phyloP scores from a whole-genome alignment of 2,888 invertebrate genomes.

The Tetranychus truncatus region DNA sequence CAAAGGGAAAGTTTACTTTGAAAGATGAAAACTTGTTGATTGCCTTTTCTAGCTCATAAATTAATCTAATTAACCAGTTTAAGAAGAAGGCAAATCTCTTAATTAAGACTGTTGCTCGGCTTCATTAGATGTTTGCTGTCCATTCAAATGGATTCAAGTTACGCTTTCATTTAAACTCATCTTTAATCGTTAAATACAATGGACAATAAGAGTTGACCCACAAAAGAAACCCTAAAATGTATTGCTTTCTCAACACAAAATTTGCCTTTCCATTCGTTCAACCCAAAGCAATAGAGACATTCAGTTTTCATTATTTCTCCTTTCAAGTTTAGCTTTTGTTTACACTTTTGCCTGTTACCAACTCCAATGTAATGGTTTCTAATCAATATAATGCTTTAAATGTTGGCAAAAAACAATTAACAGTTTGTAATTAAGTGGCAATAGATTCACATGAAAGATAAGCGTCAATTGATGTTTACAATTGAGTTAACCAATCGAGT shows the following conservation, averaged over 20 bases:
- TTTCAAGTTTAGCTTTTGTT: neutral
- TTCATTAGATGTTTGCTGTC: no score
- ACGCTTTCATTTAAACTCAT: neutral
- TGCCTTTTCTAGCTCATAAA: neutral
- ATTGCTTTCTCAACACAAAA: no score
- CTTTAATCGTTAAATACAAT: neutral
- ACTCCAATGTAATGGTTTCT: no score
- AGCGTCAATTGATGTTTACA: no score
- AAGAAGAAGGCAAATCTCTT: neutral
- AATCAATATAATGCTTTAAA: no score
- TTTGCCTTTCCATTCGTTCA: no score
- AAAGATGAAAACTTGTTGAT: neutral
- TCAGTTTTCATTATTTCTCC: neutral
- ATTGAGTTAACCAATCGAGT: no score
- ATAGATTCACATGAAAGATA: no score
- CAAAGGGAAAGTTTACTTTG: neutral
- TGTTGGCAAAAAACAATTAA: no score
- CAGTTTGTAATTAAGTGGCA: no score
- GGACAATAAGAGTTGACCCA: neutral
- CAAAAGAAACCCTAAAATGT: neutral
- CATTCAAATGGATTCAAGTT: no score
- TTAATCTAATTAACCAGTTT: slow-evolving; percentile 1
- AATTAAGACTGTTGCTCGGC: neutral
- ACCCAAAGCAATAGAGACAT: neutral
- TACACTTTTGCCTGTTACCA: neutral